Evolutionary conservation across 2,113 vertebrate species (phyloP).

Genomic region (Paracanthobrama guichenoti): DNA sequence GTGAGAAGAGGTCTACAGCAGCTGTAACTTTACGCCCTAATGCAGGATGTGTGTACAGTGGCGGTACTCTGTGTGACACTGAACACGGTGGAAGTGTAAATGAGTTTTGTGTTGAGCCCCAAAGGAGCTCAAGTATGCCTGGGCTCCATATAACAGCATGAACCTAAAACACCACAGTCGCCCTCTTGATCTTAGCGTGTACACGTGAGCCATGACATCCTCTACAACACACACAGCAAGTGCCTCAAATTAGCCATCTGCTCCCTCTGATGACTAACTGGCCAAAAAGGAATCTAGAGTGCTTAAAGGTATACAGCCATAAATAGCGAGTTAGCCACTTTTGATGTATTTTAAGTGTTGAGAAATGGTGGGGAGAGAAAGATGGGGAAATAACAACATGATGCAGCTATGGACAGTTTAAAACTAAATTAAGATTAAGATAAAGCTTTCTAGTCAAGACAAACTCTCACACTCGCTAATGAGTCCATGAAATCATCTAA

Average conservation of each 20-base stretch:
- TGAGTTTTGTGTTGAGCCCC: slow-evolving; percentile 41
- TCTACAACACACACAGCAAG: slow-evolving; percentile 33
- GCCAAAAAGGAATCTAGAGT: slow-evolving; percentile 21
- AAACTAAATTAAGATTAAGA: slow-evolving; percentile 8
- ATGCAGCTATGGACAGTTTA: neutral
- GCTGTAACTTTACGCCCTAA: slow-evolving; percentile 14
- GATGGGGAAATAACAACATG: neutral
- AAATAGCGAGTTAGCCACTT: neutral
- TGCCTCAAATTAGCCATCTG: slow-evolving; percentile 36
- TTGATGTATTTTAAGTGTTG: neutral
- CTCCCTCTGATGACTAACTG: slow-evolving; percentile 27
- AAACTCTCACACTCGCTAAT: neutral
- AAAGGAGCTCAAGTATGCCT: slow-evolving; percentile 19
- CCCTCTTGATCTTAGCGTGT: neutral
- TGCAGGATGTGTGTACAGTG: slow-evolving; percentile 38
- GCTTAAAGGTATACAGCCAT: slow-evolving; percentile 16
- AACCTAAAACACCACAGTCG: slow-evolving; percentile 3
- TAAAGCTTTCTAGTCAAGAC: slow-evolving; percentile 11
- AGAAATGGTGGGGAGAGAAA: neutral
- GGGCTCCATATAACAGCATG: slow-evolving; percentile 33
- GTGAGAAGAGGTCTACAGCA: neutral
- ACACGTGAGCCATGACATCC: slow-evolving; percentile 12
- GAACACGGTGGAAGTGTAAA: slow-evolving; percentile 28
- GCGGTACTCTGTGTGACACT: slow-evolving; percentile 9
- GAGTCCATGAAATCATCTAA: slow-evolving; percentile 46